Base-by-base conservation (phyloP, 2,113 vertebrate genomes). In the Hoplias malabaricus region DNA sequence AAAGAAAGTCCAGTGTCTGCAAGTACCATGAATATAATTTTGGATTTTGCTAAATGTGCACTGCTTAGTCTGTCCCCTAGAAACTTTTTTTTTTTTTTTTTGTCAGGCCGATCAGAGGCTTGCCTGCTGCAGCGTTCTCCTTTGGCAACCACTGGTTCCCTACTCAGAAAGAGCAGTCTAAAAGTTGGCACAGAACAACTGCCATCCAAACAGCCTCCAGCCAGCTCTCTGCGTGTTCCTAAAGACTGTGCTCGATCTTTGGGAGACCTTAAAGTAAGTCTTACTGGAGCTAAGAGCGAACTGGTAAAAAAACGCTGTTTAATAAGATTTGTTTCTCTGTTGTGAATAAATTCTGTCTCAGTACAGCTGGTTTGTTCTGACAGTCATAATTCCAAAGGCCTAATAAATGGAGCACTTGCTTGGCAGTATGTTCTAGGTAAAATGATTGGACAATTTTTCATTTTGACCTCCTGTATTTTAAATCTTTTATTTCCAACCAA, bases 221-320 rank as follows among this genome's bases (percentile, higher is more conserved):
- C 88, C 88, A 91, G 89, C 67, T 77, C 93, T 56, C 57, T 90
- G 43, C 91, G 86, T 80, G 5, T 91, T 78, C 87, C 91, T 57
- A 93, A 93, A 90, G 91, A 94, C 86, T 92, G 89, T 74, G 93
- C 96, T 61, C 94, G 93, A 34, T 99, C 97, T 12, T 88, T 99
- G 2, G 96, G 96, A 33, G 97, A 99, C 86, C 94, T 99, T 27
- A 99, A 99, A 89, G 93, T 92, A 11, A 36, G 29, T 59, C 56
- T 8, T 9, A 3, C 48, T 50, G 5, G 21, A 2, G 10, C 56
- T 59, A 10, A 63, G n/a, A 7, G 13, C 29, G 5, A 13, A 11
- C 46, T 3, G 43, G 3, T 16, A 2, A 16, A 16, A 16, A 46
- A 48, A 14, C 13, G 14, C 46, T 12, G 46, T 16, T 3, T n/a